Base-by-base conservation (phyloP, 92 coral and sea anemone species). In the Muricea muricata region DNA sequence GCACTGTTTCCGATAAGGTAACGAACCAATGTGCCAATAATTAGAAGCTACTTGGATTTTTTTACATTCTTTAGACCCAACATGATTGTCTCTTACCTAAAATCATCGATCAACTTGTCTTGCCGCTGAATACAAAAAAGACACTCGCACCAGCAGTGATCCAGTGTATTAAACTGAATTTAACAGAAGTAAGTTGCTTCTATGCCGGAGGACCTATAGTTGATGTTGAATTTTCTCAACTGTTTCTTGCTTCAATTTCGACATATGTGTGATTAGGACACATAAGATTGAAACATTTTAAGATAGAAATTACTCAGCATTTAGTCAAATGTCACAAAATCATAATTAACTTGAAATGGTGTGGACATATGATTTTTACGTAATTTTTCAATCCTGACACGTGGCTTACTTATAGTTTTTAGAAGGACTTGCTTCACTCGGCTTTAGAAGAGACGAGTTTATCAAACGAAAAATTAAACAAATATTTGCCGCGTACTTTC, bases 71-170 rank as follows among this genome's bases (percentile, higher is more conserved):
- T 25, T 67, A 96, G 99, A 92, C 94, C 23, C 92, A 92, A 76
- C 99, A 92, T 14, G 89, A 87, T 39, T 96, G 99, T 76, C 86
- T 94, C 50, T 87, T 96, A 20, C 99, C 98, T 65, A 93, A 92
- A 60, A 78, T 96, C 57, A 81, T 96, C 67, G 99, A 96, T 85
- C 96, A 92, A 48, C 91, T 94, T 34, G 90, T 93, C 40, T 83
- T 96, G 28, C 99, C 99, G 39, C 70, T 94, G 76, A 93, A 86
- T 85, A 87, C 75, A 84, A 96, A 95, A 82, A 93, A 91, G 73
- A 86, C 91, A 29, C 80, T 86, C 31, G 91, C 94, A 2, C 93
- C 92, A 15, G 87, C 83, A 41, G 89, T 94, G 32, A 89, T 77
- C 50, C 98, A 94, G 73, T 92, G 91, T 67, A 90, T 90, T 78